Evolutionary conservation across 2,113 vertebrate genomes (phyloP).

Genomic region (Proterorhinus semilunaris): DNA sequence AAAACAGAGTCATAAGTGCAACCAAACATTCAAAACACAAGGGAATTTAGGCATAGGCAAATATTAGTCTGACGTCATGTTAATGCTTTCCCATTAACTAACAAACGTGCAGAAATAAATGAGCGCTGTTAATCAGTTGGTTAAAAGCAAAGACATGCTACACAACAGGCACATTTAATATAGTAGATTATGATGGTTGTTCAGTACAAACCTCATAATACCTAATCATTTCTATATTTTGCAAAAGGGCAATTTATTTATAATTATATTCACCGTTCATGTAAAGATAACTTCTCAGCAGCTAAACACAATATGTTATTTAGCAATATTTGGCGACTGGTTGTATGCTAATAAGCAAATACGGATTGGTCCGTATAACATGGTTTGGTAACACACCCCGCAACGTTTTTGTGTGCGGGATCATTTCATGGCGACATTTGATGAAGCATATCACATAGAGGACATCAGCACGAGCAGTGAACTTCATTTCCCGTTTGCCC

Average conservation of each 20-base stretch:
- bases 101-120: no score
- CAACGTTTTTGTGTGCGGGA: no score
- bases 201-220: no score
- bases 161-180: no score
- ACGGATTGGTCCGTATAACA: neutral
- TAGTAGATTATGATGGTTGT: no score
- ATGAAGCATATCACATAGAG: conserved; percentile 4
- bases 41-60: conserved; percentile 7
- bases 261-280: neutral
- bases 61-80: neutral
- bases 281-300: no score
- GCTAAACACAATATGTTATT: neutral
- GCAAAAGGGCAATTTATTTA: no score
- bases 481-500: conserved; percentile 4
- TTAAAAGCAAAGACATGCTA: no score
- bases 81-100: no score
- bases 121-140: no score
- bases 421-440: neutral
- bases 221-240: no score
- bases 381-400: no score
- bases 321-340: neutral
- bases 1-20: neutral
- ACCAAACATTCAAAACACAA: neutral
- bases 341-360: neutral
- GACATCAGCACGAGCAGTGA: neutral